A percentile compares a stretch with the other conserved stretches of the same genome.
Conservation (phyloP, 2,888 invertebrate species). For the Alsophila aescularia region DNA sequence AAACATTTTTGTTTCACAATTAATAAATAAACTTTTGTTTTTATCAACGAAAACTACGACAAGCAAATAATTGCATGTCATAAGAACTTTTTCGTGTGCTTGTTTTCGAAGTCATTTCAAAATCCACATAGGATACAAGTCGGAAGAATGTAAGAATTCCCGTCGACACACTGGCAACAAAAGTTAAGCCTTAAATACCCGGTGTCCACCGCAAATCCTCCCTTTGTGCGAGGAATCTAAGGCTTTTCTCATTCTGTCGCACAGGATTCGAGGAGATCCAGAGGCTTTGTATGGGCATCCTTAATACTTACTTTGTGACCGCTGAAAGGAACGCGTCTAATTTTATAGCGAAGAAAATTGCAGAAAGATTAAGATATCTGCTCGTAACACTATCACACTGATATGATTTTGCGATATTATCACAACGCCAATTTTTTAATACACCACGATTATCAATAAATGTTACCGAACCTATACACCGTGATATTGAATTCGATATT, state of each 20-base stretch:
- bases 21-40: too few species aligned
- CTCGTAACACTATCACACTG: too few species aligned
- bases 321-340: slow-evolving; percentile 22
- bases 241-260: slow-evolving; percentile 63
- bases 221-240: slow-evolving; percentile 74
- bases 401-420: too few species aligned
- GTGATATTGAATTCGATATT: too few species aligned
- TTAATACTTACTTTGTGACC: slow-evolving; percentile 61
- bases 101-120: neutral
- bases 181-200: slow-evolving; percentile 75
- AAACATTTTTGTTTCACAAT: too few species aligned
- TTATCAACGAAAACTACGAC: too few species aligned
- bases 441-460: too few species aligned
- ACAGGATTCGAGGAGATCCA: slow-evolving; percentile 51
- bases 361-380: too few species aligned
- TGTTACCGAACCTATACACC: too few species aligned
- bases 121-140: neutral
- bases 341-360: slow-evolving; percentile 5
- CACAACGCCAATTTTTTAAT: too few species aligned
- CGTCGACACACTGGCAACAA: slow-evolving; percentile 43
- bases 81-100: too few species aligned
- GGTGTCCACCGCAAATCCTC: slow-evolving; percentile 62
- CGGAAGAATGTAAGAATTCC: slow-evolving; percentile 28
- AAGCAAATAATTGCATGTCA: too few species aligned
- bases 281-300: slow-evolving; percentile 79